phyloP scores from a whole-genome alignment of 1,140 invertebrate genomes.

The Psix sp. region DNA sequence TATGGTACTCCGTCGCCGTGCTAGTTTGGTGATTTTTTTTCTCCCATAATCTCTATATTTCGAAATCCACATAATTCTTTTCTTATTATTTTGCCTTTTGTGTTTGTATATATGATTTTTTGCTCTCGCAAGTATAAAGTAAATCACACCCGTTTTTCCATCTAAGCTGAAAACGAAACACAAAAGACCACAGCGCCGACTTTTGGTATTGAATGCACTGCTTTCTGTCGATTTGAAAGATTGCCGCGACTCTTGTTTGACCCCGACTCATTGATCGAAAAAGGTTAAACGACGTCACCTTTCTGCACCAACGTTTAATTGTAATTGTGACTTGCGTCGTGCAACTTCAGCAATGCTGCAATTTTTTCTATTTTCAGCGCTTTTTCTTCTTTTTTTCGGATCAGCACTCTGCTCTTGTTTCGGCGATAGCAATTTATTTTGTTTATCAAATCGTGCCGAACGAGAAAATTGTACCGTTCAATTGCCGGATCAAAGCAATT shows the following conservation, averaged over 20 bases:
- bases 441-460: slow-evolving; percentile 21
- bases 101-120: too few species aligned
- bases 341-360: slow-evolving; percentile 6
- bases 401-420: not conserved
- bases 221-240: slow-evolving; percentile 47
- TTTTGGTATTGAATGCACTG: slow-evolving; percentile 28
- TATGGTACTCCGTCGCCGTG: too few species aligned
- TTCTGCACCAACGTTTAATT: slow-evolving; percentile 34
- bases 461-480: slow-evolving; percentile 9
- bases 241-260: slow-evolving; percentile 38
- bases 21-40: too few species aligned
- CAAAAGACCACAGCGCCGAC: slow-evolving; percentile 36
- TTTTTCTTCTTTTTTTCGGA: slow-evolving; percentile 1
- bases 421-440: slow-evolving; percentile 14
- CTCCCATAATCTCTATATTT: too few species aligned
- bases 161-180: slow-evolving; percentile 27
- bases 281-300: slow-evolving; percentile 34
- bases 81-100: too few species aligned
- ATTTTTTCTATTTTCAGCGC: not conserved
- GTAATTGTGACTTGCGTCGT: slow-evolving; percentile 24
- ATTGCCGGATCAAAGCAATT: slow-evolving; percentile 12
- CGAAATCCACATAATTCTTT: too few species aligned
- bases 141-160: slow-evolving; percentile 36
- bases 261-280: slow-evolving; percentile 36
- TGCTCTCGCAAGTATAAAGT: slow-evolving; percentile 13